Evolutionary conservation across 2,113 vertebrate species (phyloP), one percentile per base, ranked within the genome.

Genomic region (Arvicanthis niloticus): DNA sequence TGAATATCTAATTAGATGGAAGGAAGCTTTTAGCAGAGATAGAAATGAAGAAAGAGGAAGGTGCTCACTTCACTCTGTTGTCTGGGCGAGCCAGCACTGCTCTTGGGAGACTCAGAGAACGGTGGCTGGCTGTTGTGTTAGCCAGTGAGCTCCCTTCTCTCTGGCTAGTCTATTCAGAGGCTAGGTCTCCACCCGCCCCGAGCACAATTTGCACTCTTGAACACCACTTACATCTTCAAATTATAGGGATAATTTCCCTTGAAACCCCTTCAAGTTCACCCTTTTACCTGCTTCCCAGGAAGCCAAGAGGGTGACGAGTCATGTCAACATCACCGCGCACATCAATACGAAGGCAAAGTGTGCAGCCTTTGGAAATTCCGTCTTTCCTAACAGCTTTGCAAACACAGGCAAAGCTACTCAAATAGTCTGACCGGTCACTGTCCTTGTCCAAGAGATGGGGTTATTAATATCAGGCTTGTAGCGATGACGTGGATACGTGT

Each of bases 21-120:
- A 94, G 53, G 85, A 48, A 24, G 31, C 92, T 95, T 60, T 93
- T 51, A 77, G 72, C 16, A 87, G 78, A 95, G 91, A 78, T 15
- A 87, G 77, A 58, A 78, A 89, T 86, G 53, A 16, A 15, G 78
- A 17, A 70, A 22, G 9, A 94, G 70, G 12, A 37, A 94, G 78
- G 53, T 51, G 8, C 89, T 91, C 15, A 45, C 77, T 40, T 93
- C 22, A 45, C 31, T 87, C 5, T 78, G 60, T 58, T 73, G 56
- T 86, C 42, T 37, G 13, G 29, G 48, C 3, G 24, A 68, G 53
- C 17, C 17, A 75, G 40, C 70, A 7, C 70, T 75, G n/a, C 72
- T 17, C 76, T 4, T 16, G 82, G 40, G 65, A 91, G 62, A 65
- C 78, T 40, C 0, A 3, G 51, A 42, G 6, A 5, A 31, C 0